These are phyloP conservation scores for Lissocephala sabroskyi DNA, from an alignment of 2,888 invertebrate genomes.

Conservation along the genomic window DNA sequence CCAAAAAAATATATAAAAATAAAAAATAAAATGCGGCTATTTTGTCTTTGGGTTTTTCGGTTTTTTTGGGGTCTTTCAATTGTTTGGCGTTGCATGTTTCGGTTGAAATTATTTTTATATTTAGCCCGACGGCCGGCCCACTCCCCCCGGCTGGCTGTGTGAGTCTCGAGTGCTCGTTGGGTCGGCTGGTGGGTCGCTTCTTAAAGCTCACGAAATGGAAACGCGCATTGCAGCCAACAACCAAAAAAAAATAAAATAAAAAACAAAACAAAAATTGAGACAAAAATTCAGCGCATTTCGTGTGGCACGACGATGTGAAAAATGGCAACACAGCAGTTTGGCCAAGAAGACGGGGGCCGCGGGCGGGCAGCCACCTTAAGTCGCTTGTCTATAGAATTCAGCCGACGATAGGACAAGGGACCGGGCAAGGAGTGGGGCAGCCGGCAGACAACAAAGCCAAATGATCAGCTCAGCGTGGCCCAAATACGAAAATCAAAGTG, in stretches of 20 bases:
- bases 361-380: neutral
- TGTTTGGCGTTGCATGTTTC: conserved; percentile 4
- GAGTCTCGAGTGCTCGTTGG: neutral
- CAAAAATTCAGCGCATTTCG: conserved; percentile 39
- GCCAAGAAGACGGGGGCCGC: neutral
- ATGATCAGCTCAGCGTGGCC: neutral
- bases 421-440: too few species aligned
- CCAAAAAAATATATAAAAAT: too few species aligned
- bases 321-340: conserved; percentile 7
- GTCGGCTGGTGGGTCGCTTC: conserved; percentile 11
- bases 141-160: too few species aligned
- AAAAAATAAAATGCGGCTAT: too few species aligned
- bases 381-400: neutral
- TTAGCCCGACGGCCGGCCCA: conserved; percentile 33
- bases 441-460: neutral
- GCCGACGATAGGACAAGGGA: too few species aligned
- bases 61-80: too few species aligned
- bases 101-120: conserved; percentile 37
- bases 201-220: conserved; percentile 31
- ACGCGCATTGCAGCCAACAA: conserved; percentile 9
- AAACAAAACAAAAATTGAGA: conserved; percentile 1
- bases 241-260: neutral
- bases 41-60: too few species aligned
- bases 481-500: conserved; percentile 1
- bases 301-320: conserved; percentile 55